phyloP scores from a whole-genome alignment of 2,797 vertebrate species.

The Pantherophis alleghaniensis region DNA sequence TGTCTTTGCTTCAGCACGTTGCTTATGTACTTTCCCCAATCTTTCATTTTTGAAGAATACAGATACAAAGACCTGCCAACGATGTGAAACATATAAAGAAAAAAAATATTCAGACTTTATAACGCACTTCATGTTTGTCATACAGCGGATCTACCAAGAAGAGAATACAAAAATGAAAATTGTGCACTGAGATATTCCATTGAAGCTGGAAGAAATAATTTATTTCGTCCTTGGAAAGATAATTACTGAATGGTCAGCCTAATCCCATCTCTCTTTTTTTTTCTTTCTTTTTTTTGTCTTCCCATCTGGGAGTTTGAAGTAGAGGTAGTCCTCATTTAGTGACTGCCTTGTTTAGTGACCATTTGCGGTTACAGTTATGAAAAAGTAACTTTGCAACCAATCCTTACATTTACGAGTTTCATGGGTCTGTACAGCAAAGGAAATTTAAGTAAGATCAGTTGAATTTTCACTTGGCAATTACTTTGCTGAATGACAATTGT shows the following conservation, averaged over 20 bases:
- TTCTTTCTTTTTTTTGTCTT: neutral
- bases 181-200: neutral
- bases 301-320: neutral
- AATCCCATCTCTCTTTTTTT: neutral
- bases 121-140: constrained; percentile 61
- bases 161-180: neutral
- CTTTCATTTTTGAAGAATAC: constrained; percentile 68
- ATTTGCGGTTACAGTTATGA: neutral
- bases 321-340: neutral
- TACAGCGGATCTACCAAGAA: neutral
- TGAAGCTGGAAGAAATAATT: neutral
- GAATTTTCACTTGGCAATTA: neutral
- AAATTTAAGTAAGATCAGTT: neutral
- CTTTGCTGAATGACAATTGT: neutral
- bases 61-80: constrained; percentile 69
- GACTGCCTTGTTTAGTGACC: neutral
- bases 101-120: constrained; percentile 74
- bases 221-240: neutral
- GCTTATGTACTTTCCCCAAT: constrained; percentile 13
- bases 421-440: neutral
- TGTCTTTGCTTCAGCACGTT: neutral
- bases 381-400: neutral
- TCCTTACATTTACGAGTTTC: neutral
- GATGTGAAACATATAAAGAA: constrained; percentile 81
- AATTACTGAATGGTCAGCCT: neutral